phyloP scores from a whole-genome alignment of 2,797 vertebrate genomes.

The Australoheros facetus region DNA sequence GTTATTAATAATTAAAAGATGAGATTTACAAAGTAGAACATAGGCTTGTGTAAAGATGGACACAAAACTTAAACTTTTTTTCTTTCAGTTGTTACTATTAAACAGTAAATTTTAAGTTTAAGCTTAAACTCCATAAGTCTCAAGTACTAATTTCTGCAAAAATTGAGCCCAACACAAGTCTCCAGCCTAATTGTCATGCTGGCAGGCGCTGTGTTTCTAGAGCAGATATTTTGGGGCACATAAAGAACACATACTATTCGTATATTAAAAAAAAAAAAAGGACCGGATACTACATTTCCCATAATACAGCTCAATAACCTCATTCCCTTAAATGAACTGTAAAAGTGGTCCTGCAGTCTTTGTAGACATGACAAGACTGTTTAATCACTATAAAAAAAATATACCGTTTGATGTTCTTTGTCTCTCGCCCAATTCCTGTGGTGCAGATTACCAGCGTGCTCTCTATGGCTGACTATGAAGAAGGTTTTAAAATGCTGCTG shows the following conservation, averaged over 20 bases:
- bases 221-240: not conserved
- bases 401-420: conserved; percentile 19
- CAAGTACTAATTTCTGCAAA: not conserved
- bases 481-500: conserved; percentile 36
- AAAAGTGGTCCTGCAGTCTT: conserved; percentile 6
- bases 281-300: not conserved
- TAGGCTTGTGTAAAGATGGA: not conserved
- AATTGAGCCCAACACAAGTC: not conserved
- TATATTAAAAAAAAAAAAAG: not conserved
- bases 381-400: not conserved
- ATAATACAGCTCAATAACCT: not conserved
- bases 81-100: too few species aligned
- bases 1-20: not conserved
- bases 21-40: not conserved
- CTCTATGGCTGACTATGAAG: conserved; percentile 34
- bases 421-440: conserved; percentile 16
- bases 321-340: not conserved
- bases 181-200: not conserved
- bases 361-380: not conserved
- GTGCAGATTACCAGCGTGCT: conserved; percentile 27
- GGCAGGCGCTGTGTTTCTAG: not conserved
- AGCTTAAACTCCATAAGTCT: not conserved
- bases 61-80: not conserved
- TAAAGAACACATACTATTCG: not conserved
- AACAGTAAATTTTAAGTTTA: not conserved